A percentile compares a stretch with the other conserved stretches of the same genome.
These are phyloP conservation scores for Arbacia lixula DNA, from an alignment of 53 echinoderm and acorn worm genomes.

Conservation along the genomic window DNA sequence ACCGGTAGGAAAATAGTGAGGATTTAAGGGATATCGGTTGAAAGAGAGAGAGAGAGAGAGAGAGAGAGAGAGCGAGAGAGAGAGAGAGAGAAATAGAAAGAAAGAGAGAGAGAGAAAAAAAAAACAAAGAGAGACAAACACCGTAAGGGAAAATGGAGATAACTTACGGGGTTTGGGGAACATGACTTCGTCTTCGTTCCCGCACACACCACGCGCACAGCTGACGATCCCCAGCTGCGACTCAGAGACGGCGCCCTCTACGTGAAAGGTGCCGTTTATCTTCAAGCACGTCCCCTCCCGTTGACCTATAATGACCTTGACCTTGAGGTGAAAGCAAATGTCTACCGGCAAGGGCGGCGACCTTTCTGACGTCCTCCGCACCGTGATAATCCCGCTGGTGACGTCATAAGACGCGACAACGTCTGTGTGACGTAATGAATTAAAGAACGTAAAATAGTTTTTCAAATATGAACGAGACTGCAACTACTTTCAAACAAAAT, in stretches of 20 bases:
- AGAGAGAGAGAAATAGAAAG: too few species aligned
- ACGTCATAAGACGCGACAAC: slow-evolving; percentile 28
- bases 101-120: too few species aligned
- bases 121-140: too few species aligned
- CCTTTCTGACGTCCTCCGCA: neutral
- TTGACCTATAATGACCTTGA: slow-evolving; percentile 17
- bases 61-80: too few species aligned
- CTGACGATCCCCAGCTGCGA: slow-evolving; percentile 32
- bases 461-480: too few species aligned
- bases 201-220: slow-evolving; percentile 48
- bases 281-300: slow-evolving; percentile 32
- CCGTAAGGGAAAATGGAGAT: too few species aligned
- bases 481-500: too few species aligned
- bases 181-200: slow-evolving; percentile 18
- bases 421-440: slow-evolving; percentile 8
- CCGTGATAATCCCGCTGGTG: neutral
- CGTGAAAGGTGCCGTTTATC: slow-evolving; percentile 1
- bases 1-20: too few species aligned
- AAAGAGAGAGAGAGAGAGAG: too few species aligned
- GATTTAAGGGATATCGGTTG: too few species aligned
- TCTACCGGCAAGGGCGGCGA: slow-evolving; percentile 11
- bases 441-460: neutral
- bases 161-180: slow-evolving; percentile 25
- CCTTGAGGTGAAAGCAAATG: slow-evolving; percentile 25
- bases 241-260: neutral